These are phyloP conservation scores for Cydia strobilella DNA, from an alignment of 1,140 invertebrate species.

Conservation along the genomic window DNA sequence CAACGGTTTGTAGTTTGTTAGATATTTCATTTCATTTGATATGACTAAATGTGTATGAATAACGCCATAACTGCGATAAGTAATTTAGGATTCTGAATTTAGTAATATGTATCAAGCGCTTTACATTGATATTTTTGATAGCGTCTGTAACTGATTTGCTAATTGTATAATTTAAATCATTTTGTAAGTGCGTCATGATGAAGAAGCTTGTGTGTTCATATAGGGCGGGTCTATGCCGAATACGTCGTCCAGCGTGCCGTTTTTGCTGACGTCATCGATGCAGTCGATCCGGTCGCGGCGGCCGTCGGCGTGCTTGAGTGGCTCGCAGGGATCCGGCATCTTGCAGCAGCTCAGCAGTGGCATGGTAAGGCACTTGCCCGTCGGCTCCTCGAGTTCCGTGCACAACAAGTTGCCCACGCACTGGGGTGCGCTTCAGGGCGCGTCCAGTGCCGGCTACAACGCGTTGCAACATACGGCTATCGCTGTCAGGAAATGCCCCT, in stretches of 20 bases:
- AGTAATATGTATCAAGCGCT: too few relatives aligned
- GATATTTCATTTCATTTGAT: too few relatives aligned
- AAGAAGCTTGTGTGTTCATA: constrained; percentile 32
- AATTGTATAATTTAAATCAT: neutral
- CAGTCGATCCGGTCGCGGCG: constrained; percentile 89
- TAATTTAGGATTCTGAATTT: too few relatives aligned
- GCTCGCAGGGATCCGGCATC: constrained; percentile 87
- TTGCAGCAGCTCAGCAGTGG: constrained; percentile 91
- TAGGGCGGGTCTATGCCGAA: constrained; percentile 93
- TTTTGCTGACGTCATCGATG: constrained; percentile 90
- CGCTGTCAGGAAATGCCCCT: constrained; percentile 88
- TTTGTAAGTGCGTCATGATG: neutral
- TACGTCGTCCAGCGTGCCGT: constrained; percentile 92
- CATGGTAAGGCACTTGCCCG: constrained; percentile 70
- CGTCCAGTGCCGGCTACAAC: constrained; percentile 80
- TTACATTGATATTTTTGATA: too few relatives aligned
- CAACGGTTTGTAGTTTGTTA: too few relatives aligned
- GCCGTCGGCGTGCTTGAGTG: constrained; percentile 84
- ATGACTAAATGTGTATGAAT: too few relatives aligned
- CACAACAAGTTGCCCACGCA: constrained; percentile 82
- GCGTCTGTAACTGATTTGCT: neutral
- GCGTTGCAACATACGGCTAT: constrained; percentile 80
- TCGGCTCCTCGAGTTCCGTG: constrained; percentile 82
- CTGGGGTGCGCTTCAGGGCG: constrained; percentile 84
- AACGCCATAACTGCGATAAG: too few relatives aligned